phyloP scores from a whole-genome alignment of 2,888 invertebrate genomes.

The Drosophila atripex region DNA sequence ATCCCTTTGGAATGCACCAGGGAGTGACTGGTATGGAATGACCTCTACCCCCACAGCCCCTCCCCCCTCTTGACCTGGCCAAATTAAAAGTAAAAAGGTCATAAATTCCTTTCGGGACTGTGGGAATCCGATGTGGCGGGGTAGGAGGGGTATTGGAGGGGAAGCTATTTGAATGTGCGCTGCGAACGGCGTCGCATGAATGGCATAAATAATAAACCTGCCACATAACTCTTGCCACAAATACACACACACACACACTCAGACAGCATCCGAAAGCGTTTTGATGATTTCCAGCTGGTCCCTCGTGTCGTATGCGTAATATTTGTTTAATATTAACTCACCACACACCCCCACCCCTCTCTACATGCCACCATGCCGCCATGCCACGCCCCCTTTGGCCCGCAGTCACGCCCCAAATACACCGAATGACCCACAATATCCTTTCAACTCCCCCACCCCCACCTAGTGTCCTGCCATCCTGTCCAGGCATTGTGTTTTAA shows the following conservation, averaged over 20 bases:
- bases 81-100: conserved; percentile 62
- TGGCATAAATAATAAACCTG: conserved; percentile 65
- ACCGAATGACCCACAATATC: conserved; percentile 25
- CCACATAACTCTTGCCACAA: conserved; percentile 33
- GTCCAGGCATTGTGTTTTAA: conserved; percentile 31
- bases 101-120: conserved; percentile 48
- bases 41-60: neutral
- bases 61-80: conserved; percentile 2
- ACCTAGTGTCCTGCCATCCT: neutral
- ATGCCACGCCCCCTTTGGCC: too few relatives aligned
- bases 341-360: conserved; percentile 3
- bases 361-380: conserved; percentile 4
- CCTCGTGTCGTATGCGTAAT: conserved; percentile 65
- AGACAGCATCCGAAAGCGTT: conserved; percentile 13
- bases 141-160: neutral
- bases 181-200: conserved; percentile 43
- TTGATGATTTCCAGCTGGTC: conserved; percentile 58
- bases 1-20: conserved; percentile 32
- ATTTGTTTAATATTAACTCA: conserved; percentile 61
- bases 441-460: neutral
- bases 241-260: conserved; percentile 7
- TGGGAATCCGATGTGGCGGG: neutral
- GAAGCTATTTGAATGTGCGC: conserved; percentile 45
- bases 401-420: too few relatives aligned
- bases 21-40: conserved; percentile 16